Percentiles rank a stretch among this genome's conserved stretches.
phyloP scores from a whole-genome alignment of 2,797 vertebrate genomes.

The Buphagus erythrorhynchus region DNA sequence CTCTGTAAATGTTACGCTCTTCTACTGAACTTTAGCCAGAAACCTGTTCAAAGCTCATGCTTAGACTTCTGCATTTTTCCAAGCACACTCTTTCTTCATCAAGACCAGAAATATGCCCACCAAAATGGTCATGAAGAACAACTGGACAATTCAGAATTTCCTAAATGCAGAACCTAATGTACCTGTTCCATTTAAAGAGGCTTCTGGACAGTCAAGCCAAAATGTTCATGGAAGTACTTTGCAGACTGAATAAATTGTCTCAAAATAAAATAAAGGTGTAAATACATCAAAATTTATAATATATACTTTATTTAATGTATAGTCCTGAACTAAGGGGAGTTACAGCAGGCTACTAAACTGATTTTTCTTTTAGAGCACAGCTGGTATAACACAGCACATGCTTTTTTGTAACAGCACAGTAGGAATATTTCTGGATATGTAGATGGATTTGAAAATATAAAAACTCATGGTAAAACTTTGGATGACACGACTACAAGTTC shows the following conservation, averaged over 20 bases:
- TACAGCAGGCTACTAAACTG: neutral
- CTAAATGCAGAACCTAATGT: conserved; percentile 24
- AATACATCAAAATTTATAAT: conserved; percentile 25
- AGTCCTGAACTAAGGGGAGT: neutral
- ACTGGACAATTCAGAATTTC: conserved; percentile 25
- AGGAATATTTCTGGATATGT: neutral
- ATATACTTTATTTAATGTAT: conserved; percentile 7
- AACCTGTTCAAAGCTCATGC: neutral
- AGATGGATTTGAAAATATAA: neutral
- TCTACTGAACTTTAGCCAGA: conserved; percentile 16
- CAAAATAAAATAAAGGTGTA: conserved; percentile 37
- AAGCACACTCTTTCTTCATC: conserved; percentile 26
- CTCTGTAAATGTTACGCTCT: conserved; percentile 1
- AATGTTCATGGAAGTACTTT: conserved; percentile 36
- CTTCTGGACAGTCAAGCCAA: conserved; percentile 15
- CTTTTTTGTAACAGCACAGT: neutral
- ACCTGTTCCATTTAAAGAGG: conserved; percentile 30
- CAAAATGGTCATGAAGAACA: conserved; percentile 38
- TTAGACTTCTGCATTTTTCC: conserved; percentile 23
- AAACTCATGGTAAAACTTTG: neutral
- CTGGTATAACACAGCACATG: neutral
- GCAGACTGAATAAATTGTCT: conserved; percentile 36
- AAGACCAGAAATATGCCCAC: conserved; percentile 18
- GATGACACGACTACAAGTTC: neutral
- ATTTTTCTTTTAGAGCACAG: neutral